These are phyloP conservation scores for Iphiclides podalirius DNA, from an alignment of 2,888 invertebrate species.

Conservation along the genomic window DNA sequence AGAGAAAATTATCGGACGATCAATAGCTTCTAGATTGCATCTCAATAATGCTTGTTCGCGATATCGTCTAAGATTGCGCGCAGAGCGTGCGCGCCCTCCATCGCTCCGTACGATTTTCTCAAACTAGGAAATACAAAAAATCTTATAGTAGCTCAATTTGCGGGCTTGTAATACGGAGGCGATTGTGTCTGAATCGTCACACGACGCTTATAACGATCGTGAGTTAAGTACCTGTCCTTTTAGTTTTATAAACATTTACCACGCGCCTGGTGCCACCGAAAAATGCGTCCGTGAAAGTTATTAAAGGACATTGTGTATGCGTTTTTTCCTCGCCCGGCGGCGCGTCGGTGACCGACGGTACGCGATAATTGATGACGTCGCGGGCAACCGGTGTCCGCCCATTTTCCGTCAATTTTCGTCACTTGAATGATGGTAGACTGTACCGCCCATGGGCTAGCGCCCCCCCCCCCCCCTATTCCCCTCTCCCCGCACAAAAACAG, in stretches of 20 bases:
- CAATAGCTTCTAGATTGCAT: constrained; percentile 76
- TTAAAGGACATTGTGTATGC: constrained; percentile 66
- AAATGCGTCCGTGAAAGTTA: constrained; percentile 19
- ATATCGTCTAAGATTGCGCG: constrained; percentile 61
- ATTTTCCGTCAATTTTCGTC: constrained; percentile 81
- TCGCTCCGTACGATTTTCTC: constrained; percentile 58
- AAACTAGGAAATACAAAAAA: constrained; percentile 1
- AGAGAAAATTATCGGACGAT: constrained; percentile 72
- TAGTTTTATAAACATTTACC: too few relatives aligned
- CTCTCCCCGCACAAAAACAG: constrained; percentile 35
- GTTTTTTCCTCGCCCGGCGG: constrained; percentile 49
- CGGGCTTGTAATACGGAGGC: neutral
- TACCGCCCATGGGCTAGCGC: constrained; percentile 57
- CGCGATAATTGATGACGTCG: constrained; percentile 78
- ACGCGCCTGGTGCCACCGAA: too few relatives aligned
- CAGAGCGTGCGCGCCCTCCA: constrained; percentile 56
- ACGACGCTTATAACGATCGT: too few relatives aligned
- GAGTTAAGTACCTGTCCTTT: too few relatives aligned
- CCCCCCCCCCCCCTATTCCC: constrained; percentile 37
- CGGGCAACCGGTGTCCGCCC: constrained; percentile 77
- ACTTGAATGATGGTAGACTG: constrained; percentile 77
- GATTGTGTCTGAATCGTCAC: too few relatives aligned
- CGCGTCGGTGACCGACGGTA: constrained; percentile 70
- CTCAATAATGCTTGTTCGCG: constrained; percentile 72
- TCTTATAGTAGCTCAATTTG: constrained; percentile 11